phyloP scores from a whole-genome alignment of 2,113 vertebrate species.

The Rhea pennata region DNA sequence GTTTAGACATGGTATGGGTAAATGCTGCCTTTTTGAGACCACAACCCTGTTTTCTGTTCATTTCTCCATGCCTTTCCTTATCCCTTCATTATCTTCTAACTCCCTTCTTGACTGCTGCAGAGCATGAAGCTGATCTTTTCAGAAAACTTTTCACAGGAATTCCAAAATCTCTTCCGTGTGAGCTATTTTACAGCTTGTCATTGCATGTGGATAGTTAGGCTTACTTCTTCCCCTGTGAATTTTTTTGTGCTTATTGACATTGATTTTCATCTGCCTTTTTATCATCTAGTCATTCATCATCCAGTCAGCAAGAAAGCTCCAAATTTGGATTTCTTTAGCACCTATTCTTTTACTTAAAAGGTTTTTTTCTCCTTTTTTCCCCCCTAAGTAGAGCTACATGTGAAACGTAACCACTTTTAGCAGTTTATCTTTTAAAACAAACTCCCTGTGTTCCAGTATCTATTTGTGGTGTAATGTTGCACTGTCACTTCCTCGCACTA shows the following conservation, averaged over 20 bases:
- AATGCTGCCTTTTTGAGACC: not conserved
- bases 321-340: not conserved
- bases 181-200: not conserved
- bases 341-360: not conserved
- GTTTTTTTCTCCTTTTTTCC: rapidly evolving
- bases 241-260: not conserved
- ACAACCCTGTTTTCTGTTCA: not conserved
- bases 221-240: not conserved
- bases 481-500: not conserved
- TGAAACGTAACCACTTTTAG: not conserved
- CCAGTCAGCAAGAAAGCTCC: conserved; percentile 25
- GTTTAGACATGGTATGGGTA: not conserved
- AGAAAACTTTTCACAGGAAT: not conserved
- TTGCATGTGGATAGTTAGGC: not conserved
- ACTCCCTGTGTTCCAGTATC: not conserved
- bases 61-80: not conserved
- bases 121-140: not conserved
- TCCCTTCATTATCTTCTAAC: not conserved
- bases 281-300: not conserved
- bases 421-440: not conserved
- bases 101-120: not conserved
- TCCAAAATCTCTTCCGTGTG: not conserved
- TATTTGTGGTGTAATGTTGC: not conserved
- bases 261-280: conserved; percentile 37
- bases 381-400: not conserved